Conservation (phyloP, 2,888 invertebrate species). For the Folsomia manolachei region DNA sequence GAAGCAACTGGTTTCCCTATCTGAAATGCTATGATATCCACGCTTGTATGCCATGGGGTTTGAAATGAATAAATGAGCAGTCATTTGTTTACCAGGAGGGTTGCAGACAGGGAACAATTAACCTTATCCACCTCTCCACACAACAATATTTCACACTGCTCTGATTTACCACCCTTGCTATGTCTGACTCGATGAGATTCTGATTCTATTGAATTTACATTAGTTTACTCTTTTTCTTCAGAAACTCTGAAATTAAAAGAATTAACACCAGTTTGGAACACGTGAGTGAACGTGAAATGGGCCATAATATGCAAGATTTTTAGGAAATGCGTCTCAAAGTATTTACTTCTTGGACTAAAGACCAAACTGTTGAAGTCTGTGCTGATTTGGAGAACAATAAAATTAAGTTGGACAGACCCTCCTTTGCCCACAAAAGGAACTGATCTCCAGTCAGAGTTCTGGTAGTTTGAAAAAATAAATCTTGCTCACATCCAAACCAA, state of each 20-base stretch:
- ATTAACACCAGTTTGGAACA: background rate
- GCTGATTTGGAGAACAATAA: conserved; percentile 16
- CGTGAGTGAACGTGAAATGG: background rate
- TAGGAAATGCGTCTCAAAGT: background rate
- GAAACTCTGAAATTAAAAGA: background rate
- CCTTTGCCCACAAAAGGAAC: background rate
- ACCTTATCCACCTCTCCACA: background rate
- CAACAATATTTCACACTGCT: background rate
- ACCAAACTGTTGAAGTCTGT: background rate
- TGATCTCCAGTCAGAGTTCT: background rate
- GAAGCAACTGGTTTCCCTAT: no score
- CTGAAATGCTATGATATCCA: no score
- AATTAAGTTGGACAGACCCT: conserved; percentile 4
- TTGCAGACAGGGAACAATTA: background rate
- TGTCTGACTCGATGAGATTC: no score
- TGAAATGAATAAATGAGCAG: background rate
- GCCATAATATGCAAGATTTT: background rate
- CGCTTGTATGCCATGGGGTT: no score
- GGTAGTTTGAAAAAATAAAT: no score
- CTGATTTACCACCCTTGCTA: background rate
- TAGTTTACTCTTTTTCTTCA: background rate
- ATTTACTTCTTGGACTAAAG: background rate
- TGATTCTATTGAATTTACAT: no score
- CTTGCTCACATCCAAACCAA: no score
- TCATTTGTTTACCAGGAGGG: background rate